phyloP scores from a whole-genome alignment of 2,113 vertebrate genomes.

The Emydocephalus ijimae region DNA sequence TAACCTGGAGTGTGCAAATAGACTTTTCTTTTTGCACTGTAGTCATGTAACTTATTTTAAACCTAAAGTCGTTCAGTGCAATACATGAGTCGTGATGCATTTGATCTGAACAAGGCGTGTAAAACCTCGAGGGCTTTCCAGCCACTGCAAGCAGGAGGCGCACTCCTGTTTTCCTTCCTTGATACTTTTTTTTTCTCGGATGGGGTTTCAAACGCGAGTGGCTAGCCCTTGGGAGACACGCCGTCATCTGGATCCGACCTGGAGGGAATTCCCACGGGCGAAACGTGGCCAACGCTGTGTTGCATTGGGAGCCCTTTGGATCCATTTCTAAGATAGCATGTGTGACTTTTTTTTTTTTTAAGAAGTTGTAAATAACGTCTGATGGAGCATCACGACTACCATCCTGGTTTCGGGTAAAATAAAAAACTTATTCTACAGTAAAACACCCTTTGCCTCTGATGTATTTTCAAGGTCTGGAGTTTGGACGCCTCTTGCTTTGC shows the following conservation, averaged over 20 bases:
- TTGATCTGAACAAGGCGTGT: slow-evolving; percentile 52
- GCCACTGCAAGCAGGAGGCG: background rate
- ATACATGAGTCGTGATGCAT: slow-evolving; percentile 75
- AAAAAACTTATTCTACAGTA: slow-evolving; percentile 86
- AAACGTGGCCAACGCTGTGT: background rate
- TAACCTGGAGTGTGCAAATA: slow-evolving; percentile 76
- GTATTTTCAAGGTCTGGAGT: slow-evolving; percentile 55
- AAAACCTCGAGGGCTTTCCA: slow-evolving; percentile 5
- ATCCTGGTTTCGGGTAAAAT: slow-evolving; percentile 90
- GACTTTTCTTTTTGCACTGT: slow-evolving; percentile 76
- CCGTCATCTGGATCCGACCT: background rate
- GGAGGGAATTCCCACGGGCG: background rate
- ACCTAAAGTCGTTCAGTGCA: slow-evolving; percentile 76
- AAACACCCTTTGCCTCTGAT: slow-evolving; percentile 24
- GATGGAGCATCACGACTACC: slow-evolving; percentile 79
- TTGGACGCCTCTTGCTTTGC: background rate
- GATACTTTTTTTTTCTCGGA: background rate
- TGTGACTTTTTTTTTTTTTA: slow-evolving; percentile 63
- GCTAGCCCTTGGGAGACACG: background rate
- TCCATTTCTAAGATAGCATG: slow-evolving; percentile 73
- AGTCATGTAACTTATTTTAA: slow-evolving; percentile 81
- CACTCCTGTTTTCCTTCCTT: background rate
- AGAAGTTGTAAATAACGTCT: slow-evolving; percentile 84
- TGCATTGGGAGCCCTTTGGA: background rate
- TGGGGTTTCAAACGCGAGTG: background rate